Evolutionary conservation across 1,140 invertebrate species (phyloP).

Genomic region (Atopsyche davidsoni): DNA sequence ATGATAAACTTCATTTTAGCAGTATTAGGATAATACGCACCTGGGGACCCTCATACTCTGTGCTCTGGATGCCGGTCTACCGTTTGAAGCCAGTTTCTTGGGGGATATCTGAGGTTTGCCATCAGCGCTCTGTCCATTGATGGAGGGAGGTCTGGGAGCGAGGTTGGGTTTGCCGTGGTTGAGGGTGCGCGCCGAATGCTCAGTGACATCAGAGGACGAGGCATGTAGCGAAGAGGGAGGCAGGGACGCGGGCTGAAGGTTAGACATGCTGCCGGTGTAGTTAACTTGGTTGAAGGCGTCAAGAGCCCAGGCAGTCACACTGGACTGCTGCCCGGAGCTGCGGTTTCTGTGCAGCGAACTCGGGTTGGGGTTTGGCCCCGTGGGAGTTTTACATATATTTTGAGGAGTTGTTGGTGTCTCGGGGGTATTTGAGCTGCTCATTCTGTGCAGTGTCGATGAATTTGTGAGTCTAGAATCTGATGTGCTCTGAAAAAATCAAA

Average conservation of each 20-base stretch:
- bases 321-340: slow-evolving; percentile 34
- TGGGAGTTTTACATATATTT: background rate
- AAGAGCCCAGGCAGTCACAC: slow-evolving; percentile 12
- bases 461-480: too few relatives aligned
- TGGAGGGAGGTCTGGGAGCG: slow-evolving; percentile 48
- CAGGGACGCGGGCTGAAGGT: slow-evolving; percentile 27
- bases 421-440: slow-evolving; percentile 9
- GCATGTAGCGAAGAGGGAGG: slow-evolving; percentile 15
- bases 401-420: slow-evolving; percentile 1
- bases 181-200: slow-evolving; percentile 33
- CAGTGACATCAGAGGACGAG: slow-evolving; percentile 39
- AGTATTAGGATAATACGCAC: slow-evolving; percentile 30
- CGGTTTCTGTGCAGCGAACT: slow-evolving; percentile 42
- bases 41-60: slow-evolving; percentile 51
- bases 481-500: too few relatives aligned
- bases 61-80: slow-evolving; percentile 45
- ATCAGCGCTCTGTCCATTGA: slow-evolving; percentile 28
- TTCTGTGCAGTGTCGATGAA: slow-evolving; percentile 14
- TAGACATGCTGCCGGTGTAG: slow-evolving; percentile 41
- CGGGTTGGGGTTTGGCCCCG: slow-evolving; percentile 28
- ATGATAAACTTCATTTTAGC: too few relatives aligned
- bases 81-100: slow-evolving; percentile 45
- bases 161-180: slow-evolving; percentile 51
- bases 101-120: slow-evolving; percentile 43
- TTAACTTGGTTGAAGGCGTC: background rate